Conservation (phyloP, 2,888 invertebrate species). For the Tetragnatha montana region DNA sequence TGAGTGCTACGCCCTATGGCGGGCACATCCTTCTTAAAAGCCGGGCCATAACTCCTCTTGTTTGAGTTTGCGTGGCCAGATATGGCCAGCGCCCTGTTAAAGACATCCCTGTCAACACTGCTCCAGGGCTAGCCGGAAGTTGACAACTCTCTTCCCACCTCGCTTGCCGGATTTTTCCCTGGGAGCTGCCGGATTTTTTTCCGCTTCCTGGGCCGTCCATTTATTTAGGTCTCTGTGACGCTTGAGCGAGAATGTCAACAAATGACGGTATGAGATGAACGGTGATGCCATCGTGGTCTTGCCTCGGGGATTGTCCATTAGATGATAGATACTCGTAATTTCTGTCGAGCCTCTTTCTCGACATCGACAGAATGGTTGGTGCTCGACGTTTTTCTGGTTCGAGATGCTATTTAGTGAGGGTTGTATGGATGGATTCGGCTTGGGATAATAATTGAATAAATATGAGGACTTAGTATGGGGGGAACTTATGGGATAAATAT, state of each 20-base stretch:
- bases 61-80: slow-evolving; percentile 41
- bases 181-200: slow-evolving; percentile 37
- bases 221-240: slow-evolving; percentile 33
- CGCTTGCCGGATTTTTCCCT: slow-evolving; percentile 13
- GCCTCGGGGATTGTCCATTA: slow-evolving; percentile 45
- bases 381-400: slow-evolving; percentile 5
- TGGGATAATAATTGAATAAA: too few relatives aligned
- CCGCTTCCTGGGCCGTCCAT: slow-evolving; percentile 23
- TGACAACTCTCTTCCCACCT: slow-evolving; percentile 63
- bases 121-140: slow-evolving; percentile 63
- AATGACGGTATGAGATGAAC: slow-evolving; percentile 55
- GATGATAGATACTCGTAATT: slow-evolving; percentile 68
- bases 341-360: slow-evolving; percentile 30
- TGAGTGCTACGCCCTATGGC: slow-evolving; percentile 42
- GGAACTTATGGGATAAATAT: too few relatives aligned
- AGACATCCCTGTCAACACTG: slow-evolving; percentile 58
- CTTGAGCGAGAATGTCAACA: slow-evolving; percentile 32
- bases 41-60: slow-evolving; percentile 16
- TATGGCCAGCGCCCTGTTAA: slow-evolving; percentile 49
- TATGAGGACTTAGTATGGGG: too few relatives aligned
- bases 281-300: slow-evolving; percentile 4
- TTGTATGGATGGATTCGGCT: too few relatives aligned
- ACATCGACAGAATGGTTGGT: slow-evolving; percentile 8
- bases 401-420: background rate
- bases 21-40: slow-evolving; percentile 21